These are phyloP conservation scores for Eupithecia inturbata DNA, from an alignment of 2,888 invertebrate genomes.

Conservation along the genomic window DNA sequence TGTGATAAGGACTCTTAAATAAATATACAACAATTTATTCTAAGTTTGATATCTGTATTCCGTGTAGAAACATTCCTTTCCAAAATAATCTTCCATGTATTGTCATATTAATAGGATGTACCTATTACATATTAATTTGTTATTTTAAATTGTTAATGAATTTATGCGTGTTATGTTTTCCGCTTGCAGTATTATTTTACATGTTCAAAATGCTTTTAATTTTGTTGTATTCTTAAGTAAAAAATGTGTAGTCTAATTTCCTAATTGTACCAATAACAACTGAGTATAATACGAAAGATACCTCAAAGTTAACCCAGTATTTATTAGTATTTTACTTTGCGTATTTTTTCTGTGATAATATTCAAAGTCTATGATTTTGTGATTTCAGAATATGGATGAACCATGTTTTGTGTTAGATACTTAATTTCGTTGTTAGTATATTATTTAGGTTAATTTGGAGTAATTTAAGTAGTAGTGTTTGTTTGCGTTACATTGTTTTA, in stretches of 20 bases:
- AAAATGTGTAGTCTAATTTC: no score
- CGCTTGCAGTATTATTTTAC: slow-evolving; percentile 23
- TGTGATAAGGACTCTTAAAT: not conserved
- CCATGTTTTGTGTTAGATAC: slow-evolving; percentile 5
- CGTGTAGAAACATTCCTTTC: not conserved
- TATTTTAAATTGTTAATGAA: slow-evolving; percentile 1
- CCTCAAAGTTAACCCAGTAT: no score
- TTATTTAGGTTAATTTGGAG: slow-evolving; percentile 10
- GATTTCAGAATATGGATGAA: not conserved
- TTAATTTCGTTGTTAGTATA: slow-evolving; percentile 12
- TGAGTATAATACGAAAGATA: no score
- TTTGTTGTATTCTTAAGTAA: not conserved
- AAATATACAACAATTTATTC: not conserved
- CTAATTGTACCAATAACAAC: no score
- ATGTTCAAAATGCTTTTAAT: not conserved
- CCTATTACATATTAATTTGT: no score
- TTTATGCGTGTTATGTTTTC: slow-evolving; percentile 13
- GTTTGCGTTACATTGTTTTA: slow-evolving; percentile 13
- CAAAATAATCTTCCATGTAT: slow-evolving; percentile 21
- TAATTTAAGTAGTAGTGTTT: slow-evolving; percentile 18
- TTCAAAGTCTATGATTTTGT: not conserved
- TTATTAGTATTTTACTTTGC: no score
- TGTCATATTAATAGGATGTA: not conserved
- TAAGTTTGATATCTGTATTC: not conserved
- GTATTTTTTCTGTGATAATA: slow-evolving; percentile 8